phyloP scores from a whole-genome alignment of 2,113 vertebrate species.

The Microtus ochrogaster region DNA sequence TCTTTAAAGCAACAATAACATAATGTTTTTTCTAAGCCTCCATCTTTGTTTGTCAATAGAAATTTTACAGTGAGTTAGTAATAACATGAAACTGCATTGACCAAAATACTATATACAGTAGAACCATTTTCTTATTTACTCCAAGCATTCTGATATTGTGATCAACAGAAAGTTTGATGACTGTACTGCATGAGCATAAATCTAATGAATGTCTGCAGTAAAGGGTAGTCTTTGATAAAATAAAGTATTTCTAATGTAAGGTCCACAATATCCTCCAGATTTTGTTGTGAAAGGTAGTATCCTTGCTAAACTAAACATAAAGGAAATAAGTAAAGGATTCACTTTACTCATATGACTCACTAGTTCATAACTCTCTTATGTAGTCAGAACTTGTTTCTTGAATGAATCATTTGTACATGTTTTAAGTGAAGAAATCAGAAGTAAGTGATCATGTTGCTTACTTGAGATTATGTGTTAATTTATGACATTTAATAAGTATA shows the following conservation, averaged over 20 bases:
- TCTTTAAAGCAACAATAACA: slow-evolving; percentile 20
- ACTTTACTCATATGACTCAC: neutral
- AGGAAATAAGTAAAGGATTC: neutral
- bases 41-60: neutral
- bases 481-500: neutral
- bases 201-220: neutral
- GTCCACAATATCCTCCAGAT: neutral
- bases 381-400: neutral
- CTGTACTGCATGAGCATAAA: neutral
- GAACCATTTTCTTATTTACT: neutral
- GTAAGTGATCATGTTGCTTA: neutral
- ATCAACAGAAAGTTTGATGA: neutral
- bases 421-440: neutral
- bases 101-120: neutral
- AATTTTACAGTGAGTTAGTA: neutral
- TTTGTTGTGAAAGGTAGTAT: neutral
- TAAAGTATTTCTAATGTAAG: neutral
- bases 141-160: neutral
- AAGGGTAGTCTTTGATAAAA: neutral
- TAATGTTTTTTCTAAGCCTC: neutral
- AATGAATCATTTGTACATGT: neutral
- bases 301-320: neutral
- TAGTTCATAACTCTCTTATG: rapidly evolving
- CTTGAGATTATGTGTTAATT: neutral
- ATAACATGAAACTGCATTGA: neutral